Evolutionary conservation across 2,888 invertebrate species (phyloP).

Genomic region (Thyatira batis): DNA sequence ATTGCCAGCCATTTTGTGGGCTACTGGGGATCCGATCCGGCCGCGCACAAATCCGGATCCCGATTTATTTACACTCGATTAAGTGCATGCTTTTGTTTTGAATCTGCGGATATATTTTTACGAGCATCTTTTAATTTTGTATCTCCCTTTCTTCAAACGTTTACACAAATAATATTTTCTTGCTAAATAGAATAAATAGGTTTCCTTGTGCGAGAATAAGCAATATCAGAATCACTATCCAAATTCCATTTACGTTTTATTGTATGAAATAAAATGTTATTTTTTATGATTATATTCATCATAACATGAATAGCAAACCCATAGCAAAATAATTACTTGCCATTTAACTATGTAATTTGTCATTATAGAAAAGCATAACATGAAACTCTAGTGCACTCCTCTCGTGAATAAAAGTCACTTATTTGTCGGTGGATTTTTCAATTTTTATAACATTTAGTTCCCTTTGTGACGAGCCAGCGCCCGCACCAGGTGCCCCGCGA

Average conservation of each 20-base stretch:
- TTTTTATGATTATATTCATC: too few species aligned
- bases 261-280: too few species aligned
- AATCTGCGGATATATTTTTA: neutral
- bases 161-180: neutral
- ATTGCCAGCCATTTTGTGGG: slow-evolving; percentile 7
- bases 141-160: neutral
- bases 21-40: neutral
- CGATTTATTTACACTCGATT: slow-evolving; percentile 1
- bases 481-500: neutral
- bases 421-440: neutral
- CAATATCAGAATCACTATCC: too few species aligned
- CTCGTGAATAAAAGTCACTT: neutral
- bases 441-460: neutral
- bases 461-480: neutral
- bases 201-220: too few species aligned
- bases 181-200: too few species aligned
- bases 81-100: neutral
- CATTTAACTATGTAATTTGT: too few species aligned
- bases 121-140: neutral
- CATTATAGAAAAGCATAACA: too few species aligned
- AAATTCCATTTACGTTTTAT: too few species aligned
- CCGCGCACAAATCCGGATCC: slow-evolving; percentile 2
- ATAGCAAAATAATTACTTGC: too few species aligned
- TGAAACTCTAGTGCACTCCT: too few species aligned
- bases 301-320: too few species aligned